Percentiles rank a stretch among this genome's conserved stretches.
Conservation (phyloP, 2,113 vertebrate species). For the Strix uralensis region DNA sequence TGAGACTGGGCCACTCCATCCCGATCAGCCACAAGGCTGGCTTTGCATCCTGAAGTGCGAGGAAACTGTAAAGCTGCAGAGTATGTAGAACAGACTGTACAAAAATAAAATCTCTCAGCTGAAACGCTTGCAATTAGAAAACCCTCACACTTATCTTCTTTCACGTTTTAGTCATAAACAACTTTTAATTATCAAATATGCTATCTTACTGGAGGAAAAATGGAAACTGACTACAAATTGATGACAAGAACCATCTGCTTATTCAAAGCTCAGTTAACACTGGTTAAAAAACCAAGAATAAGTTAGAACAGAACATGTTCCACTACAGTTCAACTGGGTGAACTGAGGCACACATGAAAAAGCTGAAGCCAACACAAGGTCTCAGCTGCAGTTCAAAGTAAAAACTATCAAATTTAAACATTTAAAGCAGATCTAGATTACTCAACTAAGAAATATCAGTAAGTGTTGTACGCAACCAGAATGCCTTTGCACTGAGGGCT, state of each 20-base stretch:
- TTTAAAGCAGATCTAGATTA: not conserved
- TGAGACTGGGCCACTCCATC: not conserved
- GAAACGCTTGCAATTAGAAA: not conserved
- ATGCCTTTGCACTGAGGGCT: not conserved
- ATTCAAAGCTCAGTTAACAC: not conserved
- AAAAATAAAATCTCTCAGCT: not conserved
- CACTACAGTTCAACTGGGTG: not conserved
- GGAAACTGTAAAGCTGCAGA: not conserved
- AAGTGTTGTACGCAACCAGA: not conserved
- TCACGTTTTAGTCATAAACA: not conserved
- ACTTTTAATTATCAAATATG: not conserved
- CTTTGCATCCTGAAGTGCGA: not conserved
- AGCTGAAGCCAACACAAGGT: not conserved
- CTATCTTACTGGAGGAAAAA: not conserved
- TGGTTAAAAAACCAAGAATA: not conserved
- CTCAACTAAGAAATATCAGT: not conserved
- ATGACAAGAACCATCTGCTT: not conserved
- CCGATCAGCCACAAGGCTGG: not conserved
- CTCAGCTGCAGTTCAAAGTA: not conserved
- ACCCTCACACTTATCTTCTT: not conserved
- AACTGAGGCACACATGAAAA: not conserved
- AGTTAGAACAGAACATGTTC: not conserved
- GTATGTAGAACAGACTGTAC: not conserved
- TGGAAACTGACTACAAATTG: not conserved
- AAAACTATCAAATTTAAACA: not conserved